Evolutionary conservation across 2,797 vertebrate species (phyloP).

Genomic region (Yasuhikotakia modesta): DNA sequence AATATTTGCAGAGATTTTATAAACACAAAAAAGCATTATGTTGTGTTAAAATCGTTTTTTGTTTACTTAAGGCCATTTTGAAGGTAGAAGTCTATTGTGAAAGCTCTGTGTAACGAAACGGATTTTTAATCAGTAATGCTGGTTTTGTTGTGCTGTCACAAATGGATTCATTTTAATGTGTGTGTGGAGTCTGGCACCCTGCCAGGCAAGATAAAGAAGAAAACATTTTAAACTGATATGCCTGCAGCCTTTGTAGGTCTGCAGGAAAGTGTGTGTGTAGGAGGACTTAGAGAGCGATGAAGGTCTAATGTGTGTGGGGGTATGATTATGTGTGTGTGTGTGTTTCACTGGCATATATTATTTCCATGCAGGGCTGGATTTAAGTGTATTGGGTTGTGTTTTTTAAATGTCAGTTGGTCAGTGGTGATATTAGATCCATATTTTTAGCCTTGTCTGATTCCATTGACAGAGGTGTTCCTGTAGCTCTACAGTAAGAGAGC

Average conservation of each 20-base stretch:
- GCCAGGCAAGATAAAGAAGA: slow-evolving; percentile 56
- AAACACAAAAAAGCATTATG: neutral
- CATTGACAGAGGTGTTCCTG: neutral
- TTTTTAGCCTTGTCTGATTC: neutral
- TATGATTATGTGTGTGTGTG: neutral
- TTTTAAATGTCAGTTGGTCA: neutral
- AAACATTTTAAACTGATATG: neutral
- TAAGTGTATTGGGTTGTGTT: neutral
- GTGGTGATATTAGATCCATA: neutral
- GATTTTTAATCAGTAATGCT: no score
- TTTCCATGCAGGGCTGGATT: neutral
- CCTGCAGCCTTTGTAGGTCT: neutral
- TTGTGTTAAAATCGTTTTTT: neutral
- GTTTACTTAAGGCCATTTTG: slow-evolving; percentile 21
- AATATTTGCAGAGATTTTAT: slow-evolving; percentile 1
- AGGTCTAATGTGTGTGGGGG: neutral
- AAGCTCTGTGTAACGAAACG: no score
- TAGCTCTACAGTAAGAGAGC: no score
- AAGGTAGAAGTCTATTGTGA: neutral
- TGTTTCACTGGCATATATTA: neutral
- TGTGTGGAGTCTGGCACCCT: slow-evolving; percentile 64
- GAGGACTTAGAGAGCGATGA: neutral
- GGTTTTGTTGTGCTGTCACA: neutral
- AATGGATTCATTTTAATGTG: neutral
- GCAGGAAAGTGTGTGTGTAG: neutral